Conservation (phyloP, 2,888 invertebrate species). For the Ctenicera cuprea region DNA sequence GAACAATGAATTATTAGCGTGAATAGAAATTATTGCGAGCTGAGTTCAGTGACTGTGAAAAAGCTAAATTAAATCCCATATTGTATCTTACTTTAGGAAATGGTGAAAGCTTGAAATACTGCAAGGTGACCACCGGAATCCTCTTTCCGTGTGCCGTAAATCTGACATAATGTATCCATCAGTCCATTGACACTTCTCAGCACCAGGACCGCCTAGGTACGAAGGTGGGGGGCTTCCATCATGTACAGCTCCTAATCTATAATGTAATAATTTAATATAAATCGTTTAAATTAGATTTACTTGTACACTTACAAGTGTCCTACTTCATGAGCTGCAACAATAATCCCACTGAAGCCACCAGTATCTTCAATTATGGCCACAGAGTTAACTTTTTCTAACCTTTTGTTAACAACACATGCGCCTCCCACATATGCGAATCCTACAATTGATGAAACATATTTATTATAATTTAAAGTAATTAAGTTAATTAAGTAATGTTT, state of each 20-base stretch:
- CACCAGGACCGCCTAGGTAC: slow-evolving; percentile 95
- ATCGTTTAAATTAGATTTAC: background rate
- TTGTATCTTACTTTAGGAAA: slow-evolving; percentile 86
- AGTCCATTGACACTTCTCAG: slow-evolving; percentile 96
- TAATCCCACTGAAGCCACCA: slow-evolving; percentile 96
- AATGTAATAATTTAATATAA: background rate
- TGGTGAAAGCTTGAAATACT: slow-evolving; percentile 96
- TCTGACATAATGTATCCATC: slow-evolving; percentile 98
- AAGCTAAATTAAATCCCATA: background rate
- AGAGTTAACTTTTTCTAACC: slow-evolving; percentile 96
- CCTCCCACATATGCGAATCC: slow-evolving; percentile 98
- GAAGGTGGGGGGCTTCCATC: slow-evolving; percentile 96
- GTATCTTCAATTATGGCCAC: slow-evolving; percentile 98
- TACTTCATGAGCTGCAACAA: slow-evolving; percentile 97
- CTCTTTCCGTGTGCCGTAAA: slow-evolving; percentile 93
- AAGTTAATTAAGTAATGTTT: background rate
- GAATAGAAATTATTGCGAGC: background rate
- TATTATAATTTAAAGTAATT: background rate
- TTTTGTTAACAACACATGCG: slow-evolving; percentile 96
- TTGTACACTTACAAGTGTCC: slow-evolving; percentile 91
- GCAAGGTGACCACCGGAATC: slow-evolving; percentile 96
- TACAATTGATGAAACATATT: slow-evolving; percentile 68
- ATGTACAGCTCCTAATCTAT: slow-evolving; percentile 94
- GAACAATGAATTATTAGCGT: background rate
- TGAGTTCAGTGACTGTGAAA: too few relatives aligned